phyloP scores from a whole-genome alignment of 2,888 invertebrate genomes.

The Morpho deidamia region DNA sequence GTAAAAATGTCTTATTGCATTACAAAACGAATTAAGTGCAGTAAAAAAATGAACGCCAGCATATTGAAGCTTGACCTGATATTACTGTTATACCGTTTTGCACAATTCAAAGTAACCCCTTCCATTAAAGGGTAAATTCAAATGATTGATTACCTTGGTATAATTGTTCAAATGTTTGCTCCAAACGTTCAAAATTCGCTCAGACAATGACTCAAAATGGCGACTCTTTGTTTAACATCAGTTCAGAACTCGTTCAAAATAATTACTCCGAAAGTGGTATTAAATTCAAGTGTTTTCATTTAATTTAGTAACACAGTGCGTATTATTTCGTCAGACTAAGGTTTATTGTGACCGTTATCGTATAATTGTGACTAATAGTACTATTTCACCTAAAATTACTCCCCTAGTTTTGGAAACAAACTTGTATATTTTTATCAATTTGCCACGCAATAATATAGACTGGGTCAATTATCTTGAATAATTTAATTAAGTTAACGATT shows the following conservation, averaged over 20 bases:
- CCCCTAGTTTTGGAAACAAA: constrained; percentile 17
- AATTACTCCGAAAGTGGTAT: constrained; percentile 29
- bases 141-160: constrained; percentile 54
- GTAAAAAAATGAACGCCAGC: too few relatives aligned
- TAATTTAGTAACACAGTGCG: constrained; percentile 34
- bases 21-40: too few relatives aligned
- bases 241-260: constrained; percentile 24
- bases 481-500: background rate
- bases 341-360: constrained; percentile 16
- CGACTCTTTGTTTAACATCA: constrained; percentile 30
- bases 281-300: constrained; percentile 48
- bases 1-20: too few relatives aligned
- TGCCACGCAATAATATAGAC: constrained; percentile 57
- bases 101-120: constrained; percentile 26
- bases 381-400: constrained; percentile 20
- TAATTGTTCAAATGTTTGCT: constrained; percentile 57
- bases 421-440: constrained; percentile 38
- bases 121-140: constrained; percentile 37
- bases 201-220: constrained; percentile 34
- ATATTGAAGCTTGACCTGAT: constrained; percentile 1
- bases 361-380: constrained; percentile 22
- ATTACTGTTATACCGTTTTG: constrained; percentile 24
- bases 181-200: constrained; percentile 34
- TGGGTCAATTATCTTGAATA: constrained; percentile 1
- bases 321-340: constrained; percentile 11